Percentiles rank a stretch among this genome's conserved stretches.
These are phyloP conservation scores for Notoglanidium macrostoma DNA, from an alignment of 2,797 vertebrate species.

Conservation along the genomic window DNA sequence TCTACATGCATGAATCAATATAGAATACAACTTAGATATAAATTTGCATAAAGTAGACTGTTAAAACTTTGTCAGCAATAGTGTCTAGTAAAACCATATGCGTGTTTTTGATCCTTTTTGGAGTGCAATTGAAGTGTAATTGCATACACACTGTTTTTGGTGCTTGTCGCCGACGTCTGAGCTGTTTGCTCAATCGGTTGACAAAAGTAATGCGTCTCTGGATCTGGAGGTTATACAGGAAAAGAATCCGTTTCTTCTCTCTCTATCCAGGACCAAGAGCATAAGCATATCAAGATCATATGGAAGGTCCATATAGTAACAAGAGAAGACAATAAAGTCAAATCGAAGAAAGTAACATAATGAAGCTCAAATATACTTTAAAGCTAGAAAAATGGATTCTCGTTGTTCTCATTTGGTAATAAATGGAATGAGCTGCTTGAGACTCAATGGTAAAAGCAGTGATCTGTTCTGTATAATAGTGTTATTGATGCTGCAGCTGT, in stretches of 20 bases:
- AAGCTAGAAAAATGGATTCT: conserved; percentile 1
- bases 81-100: neutral
- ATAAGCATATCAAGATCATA: neutral
- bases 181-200: conserved; percentile 57
- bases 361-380: neutral
- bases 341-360: neutral
- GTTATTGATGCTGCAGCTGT: conserved; percentile 48
- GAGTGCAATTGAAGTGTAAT: neutral
- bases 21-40: too few species aligned
- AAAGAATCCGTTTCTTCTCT: conserved; percentile 81
- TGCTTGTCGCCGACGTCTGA: conserved; percentile 43
- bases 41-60: neutral
- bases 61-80: neutral
- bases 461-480: conserved; percentile 31
- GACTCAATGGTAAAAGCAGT: conserved; percentile 5
- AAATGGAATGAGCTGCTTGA: neutral
- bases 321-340: neutral
- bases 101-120: neutral
- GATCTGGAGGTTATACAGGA: conserved; percentile 84
- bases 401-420: neutral
- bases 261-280: conserved; percentile 65
- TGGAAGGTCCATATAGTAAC: neutral
- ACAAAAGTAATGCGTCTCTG: conserved; percentile 66
- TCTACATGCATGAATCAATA: neutral
- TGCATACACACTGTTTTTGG: conserved; percentile 47